Percentiles rank a stretch among this genome's conserved stretches.
These are phyloP conservation scores for Bombus confusus DNA, from an alignment of 1,140 invertebrate genomes.

Conservation along the genomic window DNA sequence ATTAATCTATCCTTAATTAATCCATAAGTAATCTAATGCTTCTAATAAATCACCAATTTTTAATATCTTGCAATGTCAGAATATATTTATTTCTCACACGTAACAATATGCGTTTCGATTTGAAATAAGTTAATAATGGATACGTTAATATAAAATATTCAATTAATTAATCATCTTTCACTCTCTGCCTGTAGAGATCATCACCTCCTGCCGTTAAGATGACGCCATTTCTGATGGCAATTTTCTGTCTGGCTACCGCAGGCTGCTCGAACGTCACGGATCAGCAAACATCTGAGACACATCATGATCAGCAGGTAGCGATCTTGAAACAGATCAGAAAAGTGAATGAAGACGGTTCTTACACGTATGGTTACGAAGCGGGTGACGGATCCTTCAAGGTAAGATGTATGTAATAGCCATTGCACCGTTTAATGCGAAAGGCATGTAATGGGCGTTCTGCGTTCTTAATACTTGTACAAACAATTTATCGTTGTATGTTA, in stretches of 20 bases:
- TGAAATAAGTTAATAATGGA: too few relatives aligned
- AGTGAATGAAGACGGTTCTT: conserved; percentile 92
- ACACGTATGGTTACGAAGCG: conserved; percentile 93
- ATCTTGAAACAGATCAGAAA: conserved; percentile 90
- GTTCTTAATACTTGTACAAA: conserved; percentile 13
- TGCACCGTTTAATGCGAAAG: conserved; percentile 36
- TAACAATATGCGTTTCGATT: neutral
- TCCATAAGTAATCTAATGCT: too few relatives aligned
- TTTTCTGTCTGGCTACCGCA: conserved; percentile 79
- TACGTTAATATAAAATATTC: neutral
- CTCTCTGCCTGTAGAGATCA: conserved; percentile 31
- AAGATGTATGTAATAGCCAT: conserved; percentile 41
- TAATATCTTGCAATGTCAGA: too few relatives aligned
- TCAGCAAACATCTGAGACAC: conserved; percentile 80
- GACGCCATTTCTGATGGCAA: conserved; percentile 81
- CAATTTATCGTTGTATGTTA: neutral
- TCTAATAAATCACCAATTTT: too few relatives aligned
- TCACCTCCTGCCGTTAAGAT: conserved; percentile 74
- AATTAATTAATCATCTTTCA: conserved; percentile 43
- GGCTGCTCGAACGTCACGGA: conserved; percentile 80
- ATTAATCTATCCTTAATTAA: too few relatives aligned
- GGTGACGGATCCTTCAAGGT: conserved; percentile 91
- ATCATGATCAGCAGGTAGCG: conserved; percentile 81
- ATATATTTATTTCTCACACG: neutral
- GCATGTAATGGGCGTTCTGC: neutral